Evolutionary conservation across 2,888 invertebrate species (phyloP).

Genomic region (Capitulum mitella): DNA sequence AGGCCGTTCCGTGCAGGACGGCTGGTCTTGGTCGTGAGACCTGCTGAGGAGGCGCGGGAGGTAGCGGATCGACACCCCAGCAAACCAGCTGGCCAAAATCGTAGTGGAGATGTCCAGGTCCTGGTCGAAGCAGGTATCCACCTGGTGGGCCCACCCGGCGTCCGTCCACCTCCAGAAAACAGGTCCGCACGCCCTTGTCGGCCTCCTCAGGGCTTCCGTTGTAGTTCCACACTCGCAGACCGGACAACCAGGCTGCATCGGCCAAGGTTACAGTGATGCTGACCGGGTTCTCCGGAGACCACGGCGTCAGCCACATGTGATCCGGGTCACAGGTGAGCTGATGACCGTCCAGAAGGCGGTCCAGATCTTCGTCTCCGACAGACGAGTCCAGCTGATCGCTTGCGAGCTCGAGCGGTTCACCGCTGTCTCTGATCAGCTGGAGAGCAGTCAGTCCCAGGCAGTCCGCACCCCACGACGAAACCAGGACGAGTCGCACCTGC

Average conservation of each 20-base stretch:
- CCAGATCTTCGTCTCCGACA: neutral
- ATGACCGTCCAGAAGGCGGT: neutral
- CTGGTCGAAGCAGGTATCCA: neutral
- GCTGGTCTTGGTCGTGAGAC: neutral
- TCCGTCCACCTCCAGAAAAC: neutral
- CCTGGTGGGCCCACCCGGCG: neutral
- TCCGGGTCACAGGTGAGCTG: neutral
- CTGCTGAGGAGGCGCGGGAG: neutral
- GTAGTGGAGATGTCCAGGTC: neutral
- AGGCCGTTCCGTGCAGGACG: neutral
- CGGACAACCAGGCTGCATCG: neutral
- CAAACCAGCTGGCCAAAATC: neutral
- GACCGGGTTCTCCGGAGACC: conserved; percentile 29
- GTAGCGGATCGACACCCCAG: neutral
- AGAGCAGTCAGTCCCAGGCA: neutral
- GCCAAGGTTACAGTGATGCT: neutral
- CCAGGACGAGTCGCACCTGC: neutral
- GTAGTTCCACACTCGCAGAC: neutral
- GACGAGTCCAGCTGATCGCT: neutral
- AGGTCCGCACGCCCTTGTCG: neutral
- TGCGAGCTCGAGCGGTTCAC: neutral
- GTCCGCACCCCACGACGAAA: neutral
- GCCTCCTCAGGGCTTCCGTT: neutral
- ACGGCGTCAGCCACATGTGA: conserved; percentile 2
- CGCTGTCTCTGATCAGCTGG: neutral